A percentile compares a stretch with the other conserved stretches of the same genome.
These are phyloP conservation scores for Mercenaria mercenaria DNA, from an alignment of 1,140 invertebrate genomes.

Conservation along the genomic window DNA sequence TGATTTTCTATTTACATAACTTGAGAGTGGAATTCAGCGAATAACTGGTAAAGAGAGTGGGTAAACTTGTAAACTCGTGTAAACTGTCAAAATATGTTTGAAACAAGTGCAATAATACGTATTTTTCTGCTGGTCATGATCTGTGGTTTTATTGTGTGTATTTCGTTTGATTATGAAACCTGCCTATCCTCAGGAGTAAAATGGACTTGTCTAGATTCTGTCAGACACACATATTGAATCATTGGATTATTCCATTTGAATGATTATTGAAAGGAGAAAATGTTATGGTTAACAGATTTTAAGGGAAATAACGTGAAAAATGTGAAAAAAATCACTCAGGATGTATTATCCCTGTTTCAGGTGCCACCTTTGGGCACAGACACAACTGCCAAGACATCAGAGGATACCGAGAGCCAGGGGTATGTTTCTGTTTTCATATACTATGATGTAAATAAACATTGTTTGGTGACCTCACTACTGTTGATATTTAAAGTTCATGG, in stretches of 20 bases:
- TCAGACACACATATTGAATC: not conserved
- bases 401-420: not conserved
- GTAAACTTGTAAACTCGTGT: not conserved
- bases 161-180: not conserved
- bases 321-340: conserved; percentile 56
- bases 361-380: not conserved
- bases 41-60: not conserved
- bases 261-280: conserved; percentile 37
- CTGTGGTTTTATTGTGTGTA: not conserved
- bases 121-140: not conserved
- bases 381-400: not conserved
- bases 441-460: not conserved
- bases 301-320: conserved; percentile 43
- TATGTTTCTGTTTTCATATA: not conserved
- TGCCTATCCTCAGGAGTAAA: not conserved
- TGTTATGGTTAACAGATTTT: conserved; percentile 57
- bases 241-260: conserved; percentile 6
- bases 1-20: conserved; percentile 56
- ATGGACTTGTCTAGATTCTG: not conserved
- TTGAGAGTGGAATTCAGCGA: not conserved
- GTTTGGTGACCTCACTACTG: not conserved
- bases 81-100: not conserved
- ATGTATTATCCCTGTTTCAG: conserved; percentile 59
- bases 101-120: not conserved
- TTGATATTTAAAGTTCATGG: not conserved